Evolutionary conservation across 2,888 invertebrate genomes (phyloP), one percentile per base, ranked within the genome.

Genomic region (Epistrophella euchroma): DNA sequence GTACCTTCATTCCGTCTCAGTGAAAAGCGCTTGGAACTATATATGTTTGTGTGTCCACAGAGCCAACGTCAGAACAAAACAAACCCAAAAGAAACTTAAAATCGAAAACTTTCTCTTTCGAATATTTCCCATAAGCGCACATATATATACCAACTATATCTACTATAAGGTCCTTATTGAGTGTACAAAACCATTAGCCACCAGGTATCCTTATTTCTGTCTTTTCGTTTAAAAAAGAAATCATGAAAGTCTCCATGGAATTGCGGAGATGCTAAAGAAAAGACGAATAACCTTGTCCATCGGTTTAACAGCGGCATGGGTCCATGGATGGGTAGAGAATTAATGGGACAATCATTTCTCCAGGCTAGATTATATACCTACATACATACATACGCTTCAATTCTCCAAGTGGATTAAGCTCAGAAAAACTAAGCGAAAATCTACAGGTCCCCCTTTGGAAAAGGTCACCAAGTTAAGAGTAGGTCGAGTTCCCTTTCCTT

Each of bases 91-190:
- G 72, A 80, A 79, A 52, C 64, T 79, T 66, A 79, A 80, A 80
- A 80, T 85, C 76, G 76, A 80, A 80, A 85, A 85, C 84, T 80
- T 85, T 85, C 84, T 85, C 84, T 80, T 85, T 85, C 84, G 84
- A 76, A 68, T 68, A 80, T 80, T 37, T 68, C 80, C 72, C 74
- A 15, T 62, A 35, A 11, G 17, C 60, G 47, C 55, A 78, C 40
- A 73, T 17, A 15, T 40, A 6, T 37, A 37, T 40, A 25, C 4
- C 45, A 40, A 22, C 22, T 40, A 60, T 17, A 25, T n/a, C 6
- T 13, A 40, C 37, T 68, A 64, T 10, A 22, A 40, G n/a, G 1
- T 50, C 22, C 50, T 50, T 15, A 47, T 35, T 45, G 66, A 19
- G 35, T 55, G 78, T 62, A 78, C 45, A 64, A 47, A 47, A 58